phyloP scores from a whole-genome alignment of 1,140 invertebrate genomes.

The Ephestia elutella region DNA sequence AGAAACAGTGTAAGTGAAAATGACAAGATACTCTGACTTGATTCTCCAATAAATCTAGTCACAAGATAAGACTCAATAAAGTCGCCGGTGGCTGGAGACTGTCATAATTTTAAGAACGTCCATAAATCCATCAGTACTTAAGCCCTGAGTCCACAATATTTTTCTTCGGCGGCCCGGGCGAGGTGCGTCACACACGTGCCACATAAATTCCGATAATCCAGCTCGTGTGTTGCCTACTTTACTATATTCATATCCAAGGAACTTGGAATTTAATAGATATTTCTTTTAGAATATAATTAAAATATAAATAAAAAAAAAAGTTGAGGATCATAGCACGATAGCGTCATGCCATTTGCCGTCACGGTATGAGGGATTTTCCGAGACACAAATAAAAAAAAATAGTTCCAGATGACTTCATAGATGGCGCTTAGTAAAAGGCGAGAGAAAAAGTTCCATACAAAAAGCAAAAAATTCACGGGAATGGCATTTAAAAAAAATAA shows the following conservation, averaged over 20 bases:
- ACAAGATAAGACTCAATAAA: conserved; percentile 70
- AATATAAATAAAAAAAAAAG: too few relatives aligned
- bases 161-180: conserved; percentile 51
- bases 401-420: too few relatives aligned
- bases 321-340: too few relatives aligned
- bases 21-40: conserved; percentile 52
- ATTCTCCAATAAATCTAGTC: conserved; percentile 60
- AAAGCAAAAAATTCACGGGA: too few relatives aligned
- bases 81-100: conserved; percentile 56
- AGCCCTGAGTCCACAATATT: conserved; percentile 67
- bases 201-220: conserved; percentile 71
- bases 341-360: too few relatives aligned
- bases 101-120: conserved; percentile 71
- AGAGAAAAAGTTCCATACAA: too few relatives aligned
- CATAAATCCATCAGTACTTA: conserved; percentile 73
- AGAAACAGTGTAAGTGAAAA: conserved; percentile 29
- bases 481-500: too few relatives aligned
- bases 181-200: conserved; percentile 67
- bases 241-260: conserved; percentile 43
- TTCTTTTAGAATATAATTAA: too few relatives aligned
- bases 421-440: too few relatives aligned
- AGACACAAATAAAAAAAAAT: too few relatives aligned
- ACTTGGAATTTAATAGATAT: background rate
- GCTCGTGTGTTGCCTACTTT: conserved; percentile 49
- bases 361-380: too few relatives aligned